Conservation (phyloP, 2,113 vertebrate species). For the Telmatochromis sp. region DNA sequence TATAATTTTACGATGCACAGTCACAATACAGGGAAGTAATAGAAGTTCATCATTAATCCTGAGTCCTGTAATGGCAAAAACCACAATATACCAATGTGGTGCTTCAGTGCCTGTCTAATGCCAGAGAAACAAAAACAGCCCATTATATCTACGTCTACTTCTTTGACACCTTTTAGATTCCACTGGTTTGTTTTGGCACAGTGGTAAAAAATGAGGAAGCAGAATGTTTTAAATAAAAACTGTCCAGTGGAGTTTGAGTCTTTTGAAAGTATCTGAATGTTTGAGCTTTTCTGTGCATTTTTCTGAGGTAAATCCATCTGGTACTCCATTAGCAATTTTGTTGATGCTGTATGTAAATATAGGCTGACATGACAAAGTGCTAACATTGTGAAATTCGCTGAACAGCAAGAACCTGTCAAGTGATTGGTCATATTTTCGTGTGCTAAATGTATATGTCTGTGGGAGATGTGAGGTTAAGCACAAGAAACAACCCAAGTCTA, state of each 20-base stretch:
- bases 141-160: background rate
- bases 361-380: conserved; percentile 20
- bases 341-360: conserved; percentile 27
- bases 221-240: background rate
- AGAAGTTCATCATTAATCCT: background rate
- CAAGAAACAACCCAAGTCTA: background rate
- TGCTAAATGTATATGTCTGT: background rate
- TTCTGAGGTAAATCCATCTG: background rate
- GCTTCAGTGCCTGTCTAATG: conserved; percentile 35
- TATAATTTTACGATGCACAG: background rate
- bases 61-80: background rate
- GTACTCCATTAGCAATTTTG: conserved; percentile 10
- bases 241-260: background rate
- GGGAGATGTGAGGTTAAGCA: conserved; percentile 3
- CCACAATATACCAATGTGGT: background rate
- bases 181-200: background rate
- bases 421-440: background rate
- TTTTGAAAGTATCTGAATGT: conserved; percentile 3
- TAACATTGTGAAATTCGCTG: conserved; percentile 11
- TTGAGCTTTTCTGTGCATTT: background rate
- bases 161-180: background rate
- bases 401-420: conserved; percentile 1
- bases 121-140: background rate
- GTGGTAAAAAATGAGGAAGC: background rate
- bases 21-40: background rate